A percentile compares a stretch with the other conserved stretches of the same genome.
Evolutionary conservation across 1,140 invertebrate species (phyloP).

Genomic region (Protaetia brevitarsis): DNA sequence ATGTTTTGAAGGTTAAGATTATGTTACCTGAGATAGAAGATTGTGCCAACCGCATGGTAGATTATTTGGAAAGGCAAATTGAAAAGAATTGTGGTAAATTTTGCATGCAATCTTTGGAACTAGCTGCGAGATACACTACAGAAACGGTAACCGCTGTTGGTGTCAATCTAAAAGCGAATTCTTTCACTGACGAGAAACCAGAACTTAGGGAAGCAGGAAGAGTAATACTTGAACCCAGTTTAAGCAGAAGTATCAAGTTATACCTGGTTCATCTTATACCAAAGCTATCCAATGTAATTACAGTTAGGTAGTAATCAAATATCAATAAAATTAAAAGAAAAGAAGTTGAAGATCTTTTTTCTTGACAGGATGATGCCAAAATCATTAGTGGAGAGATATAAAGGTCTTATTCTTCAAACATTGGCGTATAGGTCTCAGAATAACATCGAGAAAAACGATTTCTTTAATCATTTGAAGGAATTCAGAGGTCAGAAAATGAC

Average conservation of each 20-base stretch:
- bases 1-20: constrained; percentile 38
- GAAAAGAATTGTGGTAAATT: neutral
- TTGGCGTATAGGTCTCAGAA: constrained; percentile 45
- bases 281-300: neutral
- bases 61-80: constrained; percentile 32
- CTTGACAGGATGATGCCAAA: neutral
- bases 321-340: neutral
- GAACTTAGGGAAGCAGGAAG: neutral
- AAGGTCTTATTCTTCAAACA: constrained; percentile 27
- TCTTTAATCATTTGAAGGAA: constrained; percentile 36
- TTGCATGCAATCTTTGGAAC: constrained; percentile 30
- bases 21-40: constrained; percentile 39
- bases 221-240: neutral
- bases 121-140: constrained; percentile 32
- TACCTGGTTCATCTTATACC: neutral
- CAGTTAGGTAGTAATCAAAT: neutral
- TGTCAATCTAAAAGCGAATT: constrained; percentile 34
- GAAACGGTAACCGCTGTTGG: constrained; percentile 32
- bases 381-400: constrained; percentile 12
- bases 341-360: no score
- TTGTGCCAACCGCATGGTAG: constrained; percentile 29
- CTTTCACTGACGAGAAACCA: neutral
- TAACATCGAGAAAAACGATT: constrained; percentile 43
- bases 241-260: neutral
- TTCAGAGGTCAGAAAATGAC: constrained; percentile 48